Percentiles rank a stretch among this genome's conserved stretches.
phyloP scores from a whole-genome alignment of 2,113 vertebrate genomes.

The Mionectes macconnelli region DNA sequence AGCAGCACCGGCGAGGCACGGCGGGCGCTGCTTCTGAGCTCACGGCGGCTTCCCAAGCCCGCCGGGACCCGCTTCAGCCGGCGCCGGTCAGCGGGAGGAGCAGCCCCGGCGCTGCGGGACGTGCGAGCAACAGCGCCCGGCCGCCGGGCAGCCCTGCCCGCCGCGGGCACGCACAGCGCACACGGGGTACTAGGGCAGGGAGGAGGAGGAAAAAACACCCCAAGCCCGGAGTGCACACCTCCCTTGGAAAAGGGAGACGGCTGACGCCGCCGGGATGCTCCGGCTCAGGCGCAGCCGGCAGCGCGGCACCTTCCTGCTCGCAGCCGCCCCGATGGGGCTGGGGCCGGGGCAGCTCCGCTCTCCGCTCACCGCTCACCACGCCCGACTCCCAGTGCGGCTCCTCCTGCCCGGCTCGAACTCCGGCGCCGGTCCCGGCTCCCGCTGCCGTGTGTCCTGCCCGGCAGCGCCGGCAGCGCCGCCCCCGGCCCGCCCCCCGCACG shows the following conservation, averaged over 20 bases:
- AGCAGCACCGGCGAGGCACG: not conserved
- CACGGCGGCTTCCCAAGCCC: not conserved
- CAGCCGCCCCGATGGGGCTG: not conserved
- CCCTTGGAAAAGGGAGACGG: not conserved
- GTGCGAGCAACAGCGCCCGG: not conserved
- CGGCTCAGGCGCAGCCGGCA: not conserved
- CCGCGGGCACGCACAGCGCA: not conserved
- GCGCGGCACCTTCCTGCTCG: not conserved
- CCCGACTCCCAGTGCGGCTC: not conserved
- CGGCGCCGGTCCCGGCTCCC: not conserved
- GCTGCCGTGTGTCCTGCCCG: not conserved
- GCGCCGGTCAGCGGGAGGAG: not conserved
- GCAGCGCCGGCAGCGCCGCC: not conserved
- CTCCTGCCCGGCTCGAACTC: not conserved
- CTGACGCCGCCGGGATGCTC: not conserved
- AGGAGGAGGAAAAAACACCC: not conserved
- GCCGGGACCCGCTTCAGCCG: too few species aligned
- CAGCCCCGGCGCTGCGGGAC: not conserved
- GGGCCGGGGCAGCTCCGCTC: not conserved
- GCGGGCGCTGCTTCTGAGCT: not conserved
- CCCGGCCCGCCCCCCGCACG: not conserved
- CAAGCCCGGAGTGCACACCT: not conserved
- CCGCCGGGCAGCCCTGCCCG: not conserved
- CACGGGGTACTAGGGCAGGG: too few species aligned
- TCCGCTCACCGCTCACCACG: not conserved